A percentile compares a stretch with the other conserved stretches of the same genome.
Conservation (phyloP, 2,797 vertebrate species). For the Gymnopithys bicolor region DNA sequence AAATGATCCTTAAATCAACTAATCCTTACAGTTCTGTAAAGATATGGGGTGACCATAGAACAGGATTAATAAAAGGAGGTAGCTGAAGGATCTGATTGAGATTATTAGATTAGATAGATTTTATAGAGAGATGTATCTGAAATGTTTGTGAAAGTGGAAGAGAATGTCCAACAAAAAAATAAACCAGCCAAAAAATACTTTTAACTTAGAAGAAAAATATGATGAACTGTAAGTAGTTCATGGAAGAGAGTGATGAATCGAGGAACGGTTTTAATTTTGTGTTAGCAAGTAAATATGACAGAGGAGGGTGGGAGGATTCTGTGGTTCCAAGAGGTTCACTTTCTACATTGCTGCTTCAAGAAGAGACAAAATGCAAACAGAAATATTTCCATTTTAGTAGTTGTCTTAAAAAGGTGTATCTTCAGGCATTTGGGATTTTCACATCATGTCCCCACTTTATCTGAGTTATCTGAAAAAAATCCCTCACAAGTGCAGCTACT, state of each 20-base stretch:
- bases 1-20: neutral
- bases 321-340: neutral
- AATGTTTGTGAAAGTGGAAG: neutral
- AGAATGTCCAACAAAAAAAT: neutral
- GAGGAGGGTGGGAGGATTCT: fast-evolving
- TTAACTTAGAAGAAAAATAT: neutral
- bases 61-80: neutral
- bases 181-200: neutral
- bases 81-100: neutral
- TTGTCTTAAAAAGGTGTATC: neutral
- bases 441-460: neutral
- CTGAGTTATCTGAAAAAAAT: neutral
- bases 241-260: neutral
- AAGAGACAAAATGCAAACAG: neutral
- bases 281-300: neutral
- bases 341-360: neutral
- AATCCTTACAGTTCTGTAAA: neutral
- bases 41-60: neutral
- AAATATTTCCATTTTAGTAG: neutral
- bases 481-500: neutral
- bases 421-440: neutral
- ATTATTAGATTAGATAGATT: neutral
- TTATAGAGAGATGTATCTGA: neutral
- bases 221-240: neutral
- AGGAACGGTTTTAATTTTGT: neutral